Evolutionary conservation across 2,888 invertebrate genomes (phyloP).

Genomic region (Resseliella maxima): DNA sequence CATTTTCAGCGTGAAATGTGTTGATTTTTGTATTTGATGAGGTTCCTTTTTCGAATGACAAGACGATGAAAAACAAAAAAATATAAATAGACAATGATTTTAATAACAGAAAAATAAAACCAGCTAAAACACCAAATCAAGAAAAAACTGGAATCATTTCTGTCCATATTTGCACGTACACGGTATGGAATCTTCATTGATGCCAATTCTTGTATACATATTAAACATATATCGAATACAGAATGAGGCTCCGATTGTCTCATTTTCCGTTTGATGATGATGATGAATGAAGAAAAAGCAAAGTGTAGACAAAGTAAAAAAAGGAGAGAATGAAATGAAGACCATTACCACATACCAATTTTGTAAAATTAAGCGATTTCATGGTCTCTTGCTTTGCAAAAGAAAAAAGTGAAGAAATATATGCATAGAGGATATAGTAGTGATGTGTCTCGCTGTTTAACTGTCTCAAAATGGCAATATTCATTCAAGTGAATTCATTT

Average conservation of each 20-base stretch:
- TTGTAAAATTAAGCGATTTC: conserved; percentile 28
- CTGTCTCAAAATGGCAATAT: background rate
- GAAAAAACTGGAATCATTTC: background rate
- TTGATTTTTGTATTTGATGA: no score
- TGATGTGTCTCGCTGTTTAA: no score
- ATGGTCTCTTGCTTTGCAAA: conserved; percentile 8
- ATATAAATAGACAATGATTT: no score
- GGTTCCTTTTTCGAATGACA: no score
- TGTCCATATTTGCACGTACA: background rate
- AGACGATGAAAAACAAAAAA: no score
- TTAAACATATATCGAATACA: background rate
- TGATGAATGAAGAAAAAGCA: background rate
- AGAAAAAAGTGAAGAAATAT: background rate
- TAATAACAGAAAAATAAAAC: background rate
- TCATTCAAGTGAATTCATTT: background rate
- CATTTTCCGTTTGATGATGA: background rate
- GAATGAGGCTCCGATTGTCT: background rate
- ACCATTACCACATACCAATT: conserved; percentile 1
- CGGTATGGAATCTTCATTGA: background rate
- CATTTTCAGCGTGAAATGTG: background rate
- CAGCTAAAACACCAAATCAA: background rate
- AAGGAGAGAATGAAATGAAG: background rate
- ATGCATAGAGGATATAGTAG: no score
- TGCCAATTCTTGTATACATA: background rate
- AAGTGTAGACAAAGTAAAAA: background rate